These are phyloP conservation scores for Plecotus auritus DNA, from an alignment of 2,113 vertebrate genomes.

Conservation along the genomic window DNA sequence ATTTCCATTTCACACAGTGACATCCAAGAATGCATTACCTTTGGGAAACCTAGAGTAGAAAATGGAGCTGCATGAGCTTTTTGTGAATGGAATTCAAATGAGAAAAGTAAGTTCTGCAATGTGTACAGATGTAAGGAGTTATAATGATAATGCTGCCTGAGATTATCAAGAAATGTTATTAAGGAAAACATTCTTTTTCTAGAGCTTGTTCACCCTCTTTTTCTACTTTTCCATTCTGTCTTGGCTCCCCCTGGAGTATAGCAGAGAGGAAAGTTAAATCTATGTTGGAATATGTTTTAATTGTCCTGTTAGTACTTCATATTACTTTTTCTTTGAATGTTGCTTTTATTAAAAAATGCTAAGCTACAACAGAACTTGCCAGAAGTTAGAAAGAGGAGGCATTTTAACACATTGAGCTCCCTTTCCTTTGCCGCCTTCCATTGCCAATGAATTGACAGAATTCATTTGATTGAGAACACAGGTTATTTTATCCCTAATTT, in stretches of 20 bases:
- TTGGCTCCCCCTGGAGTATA: background rate
- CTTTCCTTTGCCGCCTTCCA: background rate
- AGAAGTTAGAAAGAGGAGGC: background rate
- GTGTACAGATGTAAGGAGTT: background rate
- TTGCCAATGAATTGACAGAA: background rate
- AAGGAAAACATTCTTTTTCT: background rate
- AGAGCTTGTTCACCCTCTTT: background rate
- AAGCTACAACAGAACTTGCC: background rate
- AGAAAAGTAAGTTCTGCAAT: background rate
- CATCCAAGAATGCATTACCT: background rate
- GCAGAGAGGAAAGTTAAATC: background rate
- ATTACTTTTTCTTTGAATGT: background rate
- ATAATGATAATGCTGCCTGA: background rate
- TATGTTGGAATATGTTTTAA: background rate
- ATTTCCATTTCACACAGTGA: background rate
- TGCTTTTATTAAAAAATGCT: background rate
- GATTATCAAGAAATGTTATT: background rate
- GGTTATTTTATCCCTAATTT: background rate
- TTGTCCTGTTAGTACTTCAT: background rate
- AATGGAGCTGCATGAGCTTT: background rate
- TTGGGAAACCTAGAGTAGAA: background rate
- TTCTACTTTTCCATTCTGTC: background rate
- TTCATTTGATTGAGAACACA: background rate
- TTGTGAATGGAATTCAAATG: background rate
- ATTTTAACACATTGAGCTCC: background rate